Base-by-base conservation (phyloP, 2,888 invertebrate species). In the Deilephila elpenor region DNA sequence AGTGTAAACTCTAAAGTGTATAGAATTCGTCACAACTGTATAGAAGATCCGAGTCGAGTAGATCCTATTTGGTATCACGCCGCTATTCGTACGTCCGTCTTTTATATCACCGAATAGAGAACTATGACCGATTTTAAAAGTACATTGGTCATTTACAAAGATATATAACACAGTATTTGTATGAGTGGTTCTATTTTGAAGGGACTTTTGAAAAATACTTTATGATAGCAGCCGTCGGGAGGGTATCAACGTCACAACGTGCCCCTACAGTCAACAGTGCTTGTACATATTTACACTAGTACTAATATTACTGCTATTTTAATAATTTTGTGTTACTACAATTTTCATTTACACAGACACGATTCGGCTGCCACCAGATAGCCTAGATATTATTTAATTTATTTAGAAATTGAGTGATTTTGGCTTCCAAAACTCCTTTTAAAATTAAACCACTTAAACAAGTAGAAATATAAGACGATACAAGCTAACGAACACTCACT, bases 71-170 rank as follows among this genome's bases (percentile, higher is more conserved):
- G 25, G 59, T 25, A 6, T 11, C 4, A 60, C 17, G 29, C 60
- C 44, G 25, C 67, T 17, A 51, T 7, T 17, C 32, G 62, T 32
- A 34, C 53, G 62, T 72, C 75, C 74, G 74, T 76, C 77, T 74
- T 19, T 34, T 14, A 61, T 20, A 74, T 56, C 56, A 72, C 67
- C 59, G 74, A 78, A 78, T 76, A 77, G 70, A 70, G 70, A 79
- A 78, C 74, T 75, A 79, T 29, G 60, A 75, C 73, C 81, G 78
- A 74, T 70, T 77, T 82, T 77, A 78, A 79, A 77, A 80, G 76
- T 80, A 77, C 74, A 83, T 84, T 84, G 83, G 80, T 83, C 80
- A 75, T 79, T 80, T 81, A 83, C 77, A 80, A 76, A 78, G 76
- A 78, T 78, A 79, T 73, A 74, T 77, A 74, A 72, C 77, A 82